Conservation (phyloP, 2,888 invertebrate genomes). For the Hartigia nigra region DNA sequence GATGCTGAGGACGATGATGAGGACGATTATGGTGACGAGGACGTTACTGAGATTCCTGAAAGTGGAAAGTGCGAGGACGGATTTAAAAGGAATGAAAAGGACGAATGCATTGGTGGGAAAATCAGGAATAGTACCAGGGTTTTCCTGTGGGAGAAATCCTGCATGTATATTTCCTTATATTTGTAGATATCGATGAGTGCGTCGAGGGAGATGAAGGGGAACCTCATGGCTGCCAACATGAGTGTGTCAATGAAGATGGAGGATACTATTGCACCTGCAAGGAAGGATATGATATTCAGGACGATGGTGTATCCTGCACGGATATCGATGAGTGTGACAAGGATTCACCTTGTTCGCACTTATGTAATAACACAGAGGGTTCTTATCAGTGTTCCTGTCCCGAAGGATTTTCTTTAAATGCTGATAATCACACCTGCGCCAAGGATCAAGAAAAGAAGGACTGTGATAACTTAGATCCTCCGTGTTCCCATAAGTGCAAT, state of each 20-base stretch:
- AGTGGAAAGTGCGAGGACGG: slow-evolving; percentile 59
- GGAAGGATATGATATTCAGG: slow-evolving; percentile 57
- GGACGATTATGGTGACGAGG: slow-evolving; percentile 38
- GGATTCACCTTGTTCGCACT: slow-evolving; percentile 48
- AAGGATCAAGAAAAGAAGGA: slow-evolving; percentile 41
- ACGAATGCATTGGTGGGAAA: slow-evolving; percentile 63
- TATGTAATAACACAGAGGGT: slow-evolving; percentile 51
- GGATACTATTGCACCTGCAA: slow-evolving; percentile 63
- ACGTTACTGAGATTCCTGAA: slow-evolving; percentile 49
- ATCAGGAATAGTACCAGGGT: not conserved
- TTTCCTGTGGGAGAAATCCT: not conserved
- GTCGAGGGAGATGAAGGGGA: slow-evolving; percentile 63
- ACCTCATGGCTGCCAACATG: slow-evolving; percentile 68
- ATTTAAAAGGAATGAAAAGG: slow-evolving; percentile 66
- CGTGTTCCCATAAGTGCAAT: slow-evolving; percentile 54
- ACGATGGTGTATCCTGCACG: slow-evolving; percentile 51
- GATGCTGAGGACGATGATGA: slow-evolving; percentile 51
- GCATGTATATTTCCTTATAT: not conserved
- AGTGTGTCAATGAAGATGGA: slow-evolving; percentile 66
- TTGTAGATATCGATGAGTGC: slow-evolving; percentile 71
- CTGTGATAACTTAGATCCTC: slow-evolving; percentile 34
- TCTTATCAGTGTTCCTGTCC: slow-evolving; percentile 67
- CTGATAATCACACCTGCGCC: slow-evolving; percentile 45
- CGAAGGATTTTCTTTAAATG: slow-evolving; percentile 50
- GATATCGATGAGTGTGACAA: slow-evolving; percentile 60